Evolutionary conservation across 2,797 vertebrate genomes (phyloP), one percentile per base, ranked within the genome.

Genomic region (Distichodus sexfasciatus): DNA sequence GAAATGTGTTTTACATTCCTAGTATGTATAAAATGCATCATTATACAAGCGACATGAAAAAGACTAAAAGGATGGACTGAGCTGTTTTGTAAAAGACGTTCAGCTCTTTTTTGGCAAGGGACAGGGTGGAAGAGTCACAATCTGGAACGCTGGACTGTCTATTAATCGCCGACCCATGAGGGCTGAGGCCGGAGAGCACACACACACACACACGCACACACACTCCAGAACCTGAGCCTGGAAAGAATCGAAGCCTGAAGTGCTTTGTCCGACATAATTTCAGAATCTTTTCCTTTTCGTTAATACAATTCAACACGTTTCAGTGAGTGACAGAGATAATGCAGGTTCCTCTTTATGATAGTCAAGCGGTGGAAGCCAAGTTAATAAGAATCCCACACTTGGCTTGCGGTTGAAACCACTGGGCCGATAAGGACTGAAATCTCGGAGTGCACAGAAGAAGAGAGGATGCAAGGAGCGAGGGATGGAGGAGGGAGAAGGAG

Each of bases 401-500:
- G 80, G 78, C 76, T 83, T 35, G 35, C 77, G 82, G 75, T 77
- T 40, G 70, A 72, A 87, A 84, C 83, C 79, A 68, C 61, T 83
- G 80, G 83, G 82, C 81, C 67, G 74, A 83, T 84, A 76, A 87
- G 81, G 70, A 74, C 58, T 26, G 50, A 78, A 79, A 78, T 83
- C 59, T 80, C 60, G 0, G 24, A 67, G 57, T 5, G 12, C n/a
- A 77, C 57, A 43, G 57, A 76, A 71, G 71, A 66, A 48, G 59
- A 72, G 64, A 62, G 38, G 65, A 53, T 46, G 28, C 31, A 46
- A 33, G 17, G 29, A 23, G 40, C 46, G 59, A 26, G 23, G 17
- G 33, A 14, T 35, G 24, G n/a, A 31, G 64, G 36, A 80, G 79
- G 36, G 17, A 72, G 53, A 44, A 41, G 38, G 53, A 47, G 67